Evolutionary conservation across 1,140 invertebrate species (phyloP).

Genomic region (Sitodiplosis mosellana): DNA sequence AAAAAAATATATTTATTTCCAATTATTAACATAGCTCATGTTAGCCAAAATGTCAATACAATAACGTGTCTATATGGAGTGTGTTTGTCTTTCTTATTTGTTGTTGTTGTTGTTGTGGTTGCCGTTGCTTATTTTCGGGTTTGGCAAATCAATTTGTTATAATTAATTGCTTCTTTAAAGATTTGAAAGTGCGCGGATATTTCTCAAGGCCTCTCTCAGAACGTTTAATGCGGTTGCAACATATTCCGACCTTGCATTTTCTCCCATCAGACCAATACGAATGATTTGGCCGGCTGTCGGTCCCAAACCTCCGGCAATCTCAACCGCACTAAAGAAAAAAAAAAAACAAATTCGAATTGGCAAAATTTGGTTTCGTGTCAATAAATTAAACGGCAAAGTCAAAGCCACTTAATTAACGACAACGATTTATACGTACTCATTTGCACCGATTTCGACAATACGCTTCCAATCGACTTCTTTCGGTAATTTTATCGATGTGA

Average conservation of each 20-base stretch:
- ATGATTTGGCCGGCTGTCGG: constrained; percentile 47
- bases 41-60: no score
- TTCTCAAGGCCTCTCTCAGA: no score
- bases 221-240: no score
- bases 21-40: no score
- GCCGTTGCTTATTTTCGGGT: no score
- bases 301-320: constrained; percentile 53
- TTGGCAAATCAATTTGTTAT: no score
- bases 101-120: no score
- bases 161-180: no score
- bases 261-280: constrained; percentile 57
- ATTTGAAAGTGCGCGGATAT: no score
- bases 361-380: background rate
- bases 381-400: background rate
- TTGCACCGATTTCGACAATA: constrained; percentile 39
- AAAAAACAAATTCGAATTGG: background rate
- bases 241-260: no score
- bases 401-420: background rate
- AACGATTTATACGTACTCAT: constrained; percentile 30
- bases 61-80: no score
- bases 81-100: background rate
- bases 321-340: constrained; percentile 26
- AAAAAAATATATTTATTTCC: no score
- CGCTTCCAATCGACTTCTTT: constrained; percentile 37
- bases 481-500: constrained; percentile 50